These are phyloP conservation scores for Phalacrocorax brasilianus DNA, from an alignment of 2,113 vertebrate species.

Conservation along the genomic window DNA sequence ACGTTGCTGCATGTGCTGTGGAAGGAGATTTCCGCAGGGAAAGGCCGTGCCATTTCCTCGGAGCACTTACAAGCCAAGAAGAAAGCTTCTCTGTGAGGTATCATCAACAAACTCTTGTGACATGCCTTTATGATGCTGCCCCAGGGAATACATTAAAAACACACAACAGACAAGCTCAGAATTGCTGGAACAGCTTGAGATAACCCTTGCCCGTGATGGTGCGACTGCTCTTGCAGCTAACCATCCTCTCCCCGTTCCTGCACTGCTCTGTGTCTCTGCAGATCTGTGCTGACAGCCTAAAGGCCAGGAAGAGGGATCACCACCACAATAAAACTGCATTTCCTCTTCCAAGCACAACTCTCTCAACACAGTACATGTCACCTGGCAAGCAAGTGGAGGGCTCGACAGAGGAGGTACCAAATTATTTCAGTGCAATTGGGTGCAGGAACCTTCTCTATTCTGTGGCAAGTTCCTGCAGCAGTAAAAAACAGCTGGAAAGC, in stretches of 20 bases:
- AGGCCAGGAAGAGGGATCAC: background rate
- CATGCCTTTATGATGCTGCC: constrained; percentile 7
- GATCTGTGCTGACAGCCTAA: background rate
- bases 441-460: background rate
- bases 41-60: constrained; percentile 20
- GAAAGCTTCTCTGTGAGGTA: constrained; percentile 10
- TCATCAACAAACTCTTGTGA: constrained; percentile 42
- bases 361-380: background rate
- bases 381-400: background rate
- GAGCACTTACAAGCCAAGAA: background rate
- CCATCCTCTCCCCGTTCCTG: background rate
- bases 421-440: background rate
- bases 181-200: constrained; percentile 16
- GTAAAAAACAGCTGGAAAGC: constrained; percentile 7
- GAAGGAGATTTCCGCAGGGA: background rate
- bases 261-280: background rate
- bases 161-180: background rate
- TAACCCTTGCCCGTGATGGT: background rate
- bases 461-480: background rate
- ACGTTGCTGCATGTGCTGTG: background rate
- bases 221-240: background rate
- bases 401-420: background rate
- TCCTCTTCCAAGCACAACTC: background rate
- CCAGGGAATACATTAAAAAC: constrained; percentile 33
- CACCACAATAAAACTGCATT: background rate